Evolutionary conservation across 1,140 invertebrate species (phyloP), one percentile per base, ranked within the genome.

Genomic region (Cydia strobilella): DNA sequence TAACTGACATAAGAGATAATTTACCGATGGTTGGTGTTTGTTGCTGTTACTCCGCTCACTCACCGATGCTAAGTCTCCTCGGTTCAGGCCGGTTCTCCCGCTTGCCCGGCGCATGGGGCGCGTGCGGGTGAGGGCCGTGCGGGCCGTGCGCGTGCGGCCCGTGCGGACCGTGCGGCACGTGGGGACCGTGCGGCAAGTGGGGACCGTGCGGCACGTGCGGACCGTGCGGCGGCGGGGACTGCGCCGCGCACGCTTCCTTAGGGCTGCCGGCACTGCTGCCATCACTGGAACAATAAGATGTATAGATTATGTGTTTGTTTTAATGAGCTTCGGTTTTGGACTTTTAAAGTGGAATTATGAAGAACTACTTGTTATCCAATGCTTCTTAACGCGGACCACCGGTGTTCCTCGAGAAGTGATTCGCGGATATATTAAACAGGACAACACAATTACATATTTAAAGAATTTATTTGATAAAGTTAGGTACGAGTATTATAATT

Each of bases 181-280:
- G 51, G 12, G 45, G 72, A 13, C n/a, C 59, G 31, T 18, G 54
- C 10, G 88, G 88, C 10, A 4, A 23, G 13, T 59, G 51, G 12
- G 45, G 72, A 13, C 23, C 31, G 72, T 51, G 72, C 18, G 23
- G 72, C 13, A 23, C 48, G 62, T 65, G 74, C 25, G 74, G 59
- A 27, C n/a, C 59, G 31, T 18, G 54, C 10, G 88, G 88, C 7
- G 89, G 90, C 45, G 90, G 88, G 3, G 89, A 88, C 75, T 85
- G 81, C 63, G 86, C 87, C 83, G 88, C 87, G 83, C 86, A 90
- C 63, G 89, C 89, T 83, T 92, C 90, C 81, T 92, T 92, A 1
- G 90, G 90, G 74, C 90, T 92, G 59, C 89, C 90, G 0, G 88
- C 90, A 72, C 89, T 90, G 87, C 90, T 92, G 81, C 89, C 90